These are phyloP conservation scores for Eugnorisma glareosa DNA, from an alignment of 2,888 invertebrate species.

Conservation along the genomic window DNA sequence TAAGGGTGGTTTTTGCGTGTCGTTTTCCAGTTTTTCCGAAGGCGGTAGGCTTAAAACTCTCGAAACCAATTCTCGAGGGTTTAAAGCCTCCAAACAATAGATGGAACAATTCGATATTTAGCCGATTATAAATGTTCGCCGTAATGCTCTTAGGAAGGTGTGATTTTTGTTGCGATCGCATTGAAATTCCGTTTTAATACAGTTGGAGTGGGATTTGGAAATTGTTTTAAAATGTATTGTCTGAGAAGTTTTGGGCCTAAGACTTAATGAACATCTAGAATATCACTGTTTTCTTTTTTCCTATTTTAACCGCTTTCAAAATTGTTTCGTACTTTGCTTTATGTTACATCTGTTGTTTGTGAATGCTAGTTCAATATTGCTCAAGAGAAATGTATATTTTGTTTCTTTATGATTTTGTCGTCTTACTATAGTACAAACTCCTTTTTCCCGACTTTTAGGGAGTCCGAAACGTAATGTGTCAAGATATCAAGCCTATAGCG, in stretches of 20 bases:
- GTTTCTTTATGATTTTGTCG: no score
- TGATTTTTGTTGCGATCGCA: slow-evolving; percentile 82
- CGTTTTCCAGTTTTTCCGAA: slow-evolving; percentile 80
- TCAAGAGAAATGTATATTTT: no score
- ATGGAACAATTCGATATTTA: slow-evolving; percentile 90
- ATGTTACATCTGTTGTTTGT: background rate
- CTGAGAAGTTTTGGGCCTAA: slow-evolving; percentile 10
- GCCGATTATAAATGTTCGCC: slow-evolving; percentile 88
- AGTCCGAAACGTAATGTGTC: no score
- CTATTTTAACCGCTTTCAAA: background rate
- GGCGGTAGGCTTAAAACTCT: slow-evolving; percentile 89
- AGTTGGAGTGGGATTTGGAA: slow-evolving; percentile 36
- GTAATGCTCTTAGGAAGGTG: slow-evolving; percentile 89
- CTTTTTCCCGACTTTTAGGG: no score
- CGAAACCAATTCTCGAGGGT: slow-evolving; percentile 88
- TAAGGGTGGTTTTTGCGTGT: slow-evolving; percentile 75
- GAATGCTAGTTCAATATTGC: background rate
- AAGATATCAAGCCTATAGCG: no score
- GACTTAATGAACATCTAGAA: slow-evolving; percentile 9
- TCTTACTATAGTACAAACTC: no score
- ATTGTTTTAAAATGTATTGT: slow-evolving; percentile 48
- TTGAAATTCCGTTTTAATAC: slow-evolving; percentile 66
- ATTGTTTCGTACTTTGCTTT: background rate
- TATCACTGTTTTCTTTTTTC: background rate
- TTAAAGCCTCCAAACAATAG: slow-evolving; percentile 88